phyloP scores from a whole-genome alignment of 2,888 invertebrate genomes.

The Cerceris rybyensis region DNA sequence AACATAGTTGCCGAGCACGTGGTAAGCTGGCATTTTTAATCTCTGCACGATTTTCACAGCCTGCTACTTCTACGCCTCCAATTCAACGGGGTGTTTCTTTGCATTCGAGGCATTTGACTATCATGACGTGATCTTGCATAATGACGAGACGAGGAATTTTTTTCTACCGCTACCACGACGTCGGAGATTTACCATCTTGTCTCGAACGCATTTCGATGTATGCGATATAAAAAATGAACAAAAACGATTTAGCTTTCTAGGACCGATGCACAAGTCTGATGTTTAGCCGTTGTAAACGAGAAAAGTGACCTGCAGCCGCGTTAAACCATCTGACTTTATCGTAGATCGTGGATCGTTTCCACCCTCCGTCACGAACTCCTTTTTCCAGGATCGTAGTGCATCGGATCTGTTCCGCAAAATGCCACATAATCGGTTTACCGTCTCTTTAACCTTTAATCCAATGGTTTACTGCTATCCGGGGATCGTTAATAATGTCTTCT shows the following conservation, averaged over 20 bases:
- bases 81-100: too few relatives aligned
- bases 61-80: not conserved
- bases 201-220: too few relatives aligned
- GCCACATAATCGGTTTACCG: slow-evolving; percentile 41
- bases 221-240: too few relatives aligned
- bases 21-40: not conserved
- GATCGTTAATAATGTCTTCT: slow-evolving; percentile 51
- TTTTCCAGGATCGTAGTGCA: slow-evolving; percentile 42
- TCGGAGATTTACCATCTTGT: too few relatives aligned
- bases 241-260: not conserved
- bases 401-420: slow-evolving; percentile 44
- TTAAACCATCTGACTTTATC: slow-evolving; percentile 54
- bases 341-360: slow-evolving; percentile 55
- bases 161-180: too few relatives aligned
- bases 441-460: slow-evolving; percentile 56
- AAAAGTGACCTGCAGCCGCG: slow-evolving; percentile 26
- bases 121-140: too few relatives aligned
- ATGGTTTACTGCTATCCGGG: slow-evolving; percentile 31
- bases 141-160: too few relatives aligned
- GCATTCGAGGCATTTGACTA: too few relatives aligned
- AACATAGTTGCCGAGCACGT: not conserved
- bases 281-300: not conserved
- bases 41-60: not conserved
- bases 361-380: slow-evolving; percentile 44
- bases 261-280: not conserved